Evolutionary conservation across 2,113 vertebrate species (phyloP).

Genomic region (Chlamydotis undulata): DNA sequence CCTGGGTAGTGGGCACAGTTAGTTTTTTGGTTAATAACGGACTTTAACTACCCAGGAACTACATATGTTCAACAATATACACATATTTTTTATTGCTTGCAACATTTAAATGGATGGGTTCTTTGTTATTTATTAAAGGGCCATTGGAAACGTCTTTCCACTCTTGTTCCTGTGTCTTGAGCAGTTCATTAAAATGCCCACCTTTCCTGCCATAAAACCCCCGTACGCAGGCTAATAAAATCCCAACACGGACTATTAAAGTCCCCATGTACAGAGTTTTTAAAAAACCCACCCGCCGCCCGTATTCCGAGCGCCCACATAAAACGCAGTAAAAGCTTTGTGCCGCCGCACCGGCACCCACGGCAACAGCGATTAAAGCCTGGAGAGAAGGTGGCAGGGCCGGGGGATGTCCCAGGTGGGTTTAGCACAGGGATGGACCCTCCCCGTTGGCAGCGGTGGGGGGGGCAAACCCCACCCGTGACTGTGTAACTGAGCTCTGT

Average conservation of each 20-base stretch:
- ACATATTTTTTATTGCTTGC: neutral
- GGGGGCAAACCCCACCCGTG: neutral
- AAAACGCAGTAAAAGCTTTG: neutral
- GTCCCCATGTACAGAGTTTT: neutral
- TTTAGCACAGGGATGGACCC: neutral
- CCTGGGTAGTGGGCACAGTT: neutral
- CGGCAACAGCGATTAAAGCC: accelerated
- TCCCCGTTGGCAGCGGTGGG: accelerated
- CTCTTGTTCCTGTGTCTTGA: neutral
- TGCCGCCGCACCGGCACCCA: neutral
- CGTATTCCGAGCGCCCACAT: neutral
- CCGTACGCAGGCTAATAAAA: neutral
- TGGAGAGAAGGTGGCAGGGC: neutral
- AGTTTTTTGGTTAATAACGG: neutral
- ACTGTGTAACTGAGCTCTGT: neutral
- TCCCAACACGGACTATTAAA: neutral
- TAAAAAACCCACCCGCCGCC: accelerated
- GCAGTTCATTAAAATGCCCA: constrained; percentile 31
- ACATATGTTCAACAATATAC: neutral
- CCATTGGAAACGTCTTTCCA: neutral
- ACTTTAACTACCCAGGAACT: neutral
- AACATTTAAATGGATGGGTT: neutral
- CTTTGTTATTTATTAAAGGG: constrained; percentile 23
- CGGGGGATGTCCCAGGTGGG: neutral
- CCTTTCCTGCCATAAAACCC: constrained; percentile 25